Evolutionary conservation across 2,888 invertebrate genomes (phyloP), one percentile per base, ranked within the genome.

Genomic region (Drosophila anceps): DNA sequence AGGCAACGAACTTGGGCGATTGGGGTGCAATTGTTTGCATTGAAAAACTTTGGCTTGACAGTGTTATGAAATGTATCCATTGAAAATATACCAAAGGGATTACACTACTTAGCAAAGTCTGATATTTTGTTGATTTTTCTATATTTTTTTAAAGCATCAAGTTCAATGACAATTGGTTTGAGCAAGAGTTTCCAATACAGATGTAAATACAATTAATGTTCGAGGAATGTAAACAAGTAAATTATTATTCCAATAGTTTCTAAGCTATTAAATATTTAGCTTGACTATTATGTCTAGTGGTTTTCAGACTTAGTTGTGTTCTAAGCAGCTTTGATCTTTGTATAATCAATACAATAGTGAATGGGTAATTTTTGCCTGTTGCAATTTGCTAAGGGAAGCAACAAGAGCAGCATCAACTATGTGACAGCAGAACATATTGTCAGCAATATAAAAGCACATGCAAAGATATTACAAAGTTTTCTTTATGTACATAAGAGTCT

Each of bases 381-480:
- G 60, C 61, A 83, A 71, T 74, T 83, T 79, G 76, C 31, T 63
- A 60, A 46, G 43, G 50, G 58, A 20, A 43, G 31, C 31, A 43
- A 41, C 20, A 57, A 67, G 48, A 10, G 10, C 4, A 18, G 18
- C 66, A 64, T 58, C 50, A 59, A 29, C 63, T 62, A n/a, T n/a
- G n/a, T n/a, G n/a, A 54, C 13, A 51, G 37, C 48, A 64, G 48
- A 37, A 63, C 31, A 55, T 41, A 60, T 63, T 24, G 61, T 20
- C 20, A 68, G 31, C 48, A 39, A 58, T 44, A 46, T 57, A 54
- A 58, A 27, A 24, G 63, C 43, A 41, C 27, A 69, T 57, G 68
- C 55, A 57, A 72, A 76, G 51, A 77, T 74, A 73, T 70, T 71
- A 62, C 63, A 79, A 77, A 71, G 63, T 81, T 77, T 81, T 60